Evolutionary conservation across 2,888 invertebrate species (phyloP).

Genomic region (Diachrysia chrysitis): DNA sequence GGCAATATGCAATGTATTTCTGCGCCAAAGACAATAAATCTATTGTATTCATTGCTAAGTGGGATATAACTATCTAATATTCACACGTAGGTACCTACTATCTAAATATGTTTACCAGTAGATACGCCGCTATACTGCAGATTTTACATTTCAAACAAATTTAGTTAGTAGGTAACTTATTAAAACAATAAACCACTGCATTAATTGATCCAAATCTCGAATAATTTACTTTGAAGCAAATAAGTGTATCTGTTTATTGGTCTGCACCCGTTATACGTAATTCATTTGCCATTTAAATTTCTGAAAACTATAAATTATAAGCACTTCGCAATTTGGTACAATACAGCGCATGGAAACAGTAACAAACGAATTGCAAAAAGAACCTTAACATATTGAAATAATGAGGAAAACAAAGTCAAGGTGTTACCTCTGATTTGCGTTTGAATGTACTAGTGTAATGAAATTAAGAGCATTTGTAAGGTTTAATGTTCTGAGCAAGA

Average conservation of each 20-base stretch:
- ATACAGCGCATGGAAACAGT: not conserved
- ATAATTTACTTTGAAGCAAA: conserved; percentile 29
- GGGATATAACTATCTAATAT: not conserved
- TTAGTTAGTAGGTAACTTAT: conserved; percentile 44
- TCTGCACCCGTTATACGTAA: not conserved
- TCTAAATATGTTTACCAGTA: not conserved
- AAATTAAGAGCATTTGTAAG: conserved; percentile 43
- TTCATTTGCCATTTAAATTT: conserved; percentile 29
- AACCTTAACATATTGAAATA: not conserved
- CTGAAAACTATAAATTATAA: conserved; percentile 35
- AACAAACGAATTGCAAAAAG: not conserved
- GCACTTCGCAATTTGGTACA: conserved; percentile 29
- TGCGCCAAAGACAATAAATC: not conserved
- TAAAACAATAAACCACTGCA: conserved; percentile 23
- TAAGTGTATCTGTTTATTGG: conserved; percentile 28
- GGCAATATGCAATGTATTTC: no score
- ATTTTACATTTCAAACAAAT: conserved; percentile 21
- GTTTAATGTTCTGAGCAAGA: conserved; percentile 41
- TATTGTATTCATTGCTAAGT: not conserved
- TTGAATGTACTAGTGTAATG: conserved; percentile 25
- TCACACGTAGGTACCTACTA: not conserved
- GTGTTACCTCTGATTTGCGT: not conserved
- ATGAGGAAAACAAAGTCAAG: not conserved
- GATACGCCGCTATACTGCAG: not conserved
- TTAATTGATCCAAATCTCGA: conserved; percentile 39